Conservation (phyloP, 2,888 invertebrate genomes). For the Hedya salicella region DNA sequence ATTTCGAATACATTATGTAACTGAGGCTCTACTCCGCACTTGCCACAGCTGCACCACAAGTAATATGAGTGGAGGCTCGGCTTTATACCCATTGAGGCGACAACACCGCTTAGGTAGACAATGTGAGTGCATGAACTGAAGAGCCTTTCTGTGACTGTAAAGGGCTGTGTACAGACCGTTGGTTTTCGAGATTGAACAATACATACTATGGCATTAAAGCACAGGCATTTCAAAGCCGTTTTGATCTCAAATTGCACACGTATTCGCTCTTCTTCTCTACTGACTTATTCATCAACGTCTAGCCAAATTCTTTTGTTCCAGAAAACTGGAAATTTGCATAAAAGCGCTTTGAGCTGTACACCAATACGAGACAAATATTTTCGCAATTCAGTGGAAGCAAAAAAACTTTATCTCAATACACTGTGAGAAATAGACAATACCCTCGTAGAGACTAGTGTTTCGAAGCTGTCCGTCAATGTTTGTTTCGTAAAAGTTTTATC, state of each 20-base stretch:
- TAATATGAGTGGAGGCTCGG: slow-evolving; percentile 6
- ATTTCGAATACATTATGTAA: slow-evolving; percentile 39
- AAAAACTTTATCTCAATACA: too few species aligned
- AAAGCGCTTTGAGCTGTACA: too few species aligned
- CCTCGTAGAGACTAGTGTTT: too few species aligned
- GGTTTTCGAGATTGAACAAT: slow-evolving; percentile 9
- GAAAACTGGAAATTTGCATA: too few species aligned
- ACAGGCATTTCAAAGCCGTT: neutral
- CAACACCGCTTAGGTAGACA: slow-evolving; percentile 7
- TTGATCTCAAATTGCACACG: neutral
- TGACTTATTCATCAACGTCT: too few species aligned
- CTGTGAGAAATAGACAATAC: too few species aligned
- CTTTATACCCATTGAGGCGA: slow-evolving; percentile 24
- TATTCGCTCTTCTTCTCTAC: neutral
- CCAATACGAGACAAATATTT: too few species aligned
- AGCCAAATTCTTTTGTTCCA: too few species aligned
- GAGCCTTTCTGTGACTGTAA: slow-evolving; percentile 3
- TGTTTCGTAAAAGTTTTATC: too few species aligned
- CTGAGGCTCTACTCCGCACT: slow-evolving; percentile 27
- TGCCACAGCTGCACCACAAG: slow-evolving; percentile 28
- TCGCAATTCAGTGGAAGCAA: too few species aligned
- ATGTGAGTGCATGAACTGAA: slow-evolving; percentile 4
- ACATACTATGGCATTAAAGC: neutral
- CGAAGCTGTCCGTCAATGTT: too few species aligned
- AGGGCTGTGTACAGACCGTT: neutral